Conservation (phyloP, 2,113 vertebrate species). For the Ciconia boyciana region DNA sequence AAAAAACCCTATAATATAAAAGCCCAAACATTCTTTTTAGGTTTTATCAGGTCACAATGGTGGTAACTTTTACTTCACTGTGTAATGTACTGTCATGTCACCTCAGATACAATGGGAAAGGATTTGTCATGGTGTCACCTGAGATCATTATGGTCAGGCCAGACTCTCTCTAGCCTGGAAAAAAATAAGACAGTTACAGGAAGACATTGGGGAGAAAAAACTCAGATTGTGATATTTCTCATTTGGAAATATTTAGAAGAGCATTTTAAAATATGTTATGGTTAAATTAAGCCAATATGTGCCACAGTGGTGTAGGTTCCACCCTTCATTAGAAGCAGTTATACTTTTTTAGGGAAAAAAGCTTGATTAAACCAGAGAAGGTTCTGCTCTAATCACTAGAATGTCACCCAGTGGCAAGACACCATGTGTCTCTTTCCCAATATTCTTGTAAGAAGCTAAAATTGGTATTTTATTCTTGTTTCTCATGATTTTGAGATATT, state of each 20-base stretch:
- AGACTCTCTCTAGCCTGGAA: neutral
- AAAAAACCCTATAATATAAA: neutral
- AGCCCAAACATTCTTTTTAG: neutral
- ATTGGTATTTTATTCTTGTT: neutral
- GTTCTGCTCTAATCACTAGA: neutral
- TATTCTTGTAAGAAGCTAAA: neutral
- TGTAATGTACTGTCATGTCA: slow-evolving; percentile 24
- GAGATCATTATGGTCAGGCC: neutral
- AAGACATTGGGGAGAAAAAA: neutral
- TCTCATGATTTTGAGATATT: neutral
- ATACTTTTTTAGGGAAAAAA: neutral
- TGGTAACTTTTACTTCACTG: neutral
- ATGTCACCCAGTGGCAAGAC: neutral
- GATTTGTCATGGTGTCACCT: slow-evolving; percentile 44
- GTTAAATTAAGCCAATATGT: neutral
- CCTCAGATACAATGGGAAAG: neutral
- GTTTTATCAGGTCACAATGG: slow-evolving; percentile 15
- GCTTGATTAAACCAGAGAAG: neutral
- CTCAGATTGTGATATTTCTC: neutral
- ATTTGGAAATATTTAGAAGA: neutral
- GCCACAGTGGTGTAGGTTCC: neutral
- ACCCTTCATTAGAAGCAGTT: neutral
- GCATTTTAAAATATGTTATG: neutral
- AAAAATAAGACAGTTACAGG: neutral
- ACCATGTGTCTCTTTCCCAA: neutral